A percentile compares a stretch with the other conserved stretches of the same genome.
Conservation (phyloP, 1,140 invertebrate genomes). For the Stegodyphus mimosarum region DNA sequence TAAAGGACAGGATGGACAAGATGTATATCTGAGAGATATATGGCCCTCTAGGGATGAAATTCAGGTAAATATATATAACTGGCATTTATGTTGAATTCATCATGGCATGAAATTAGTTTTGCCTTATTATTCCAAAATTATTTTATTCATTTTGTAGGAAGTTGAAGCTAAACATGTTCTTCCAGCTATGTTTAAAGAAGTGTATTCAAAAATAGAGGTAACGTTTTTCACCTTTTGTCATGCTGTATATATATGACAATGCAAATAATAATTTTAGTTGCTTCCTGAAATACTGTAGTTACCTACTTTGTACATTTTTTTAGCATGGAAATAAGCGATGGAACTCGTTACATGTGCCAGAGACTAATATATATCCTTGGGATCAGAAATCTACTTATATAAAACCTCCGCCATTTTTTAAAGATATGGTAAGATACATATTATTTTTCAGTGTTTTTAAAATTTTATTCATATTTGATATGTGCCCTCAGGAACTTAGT, state of each 20-base stretch:
- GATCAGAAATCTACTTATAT: slow-evolving; percentile 93
- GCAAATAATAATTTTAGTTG: neutral
- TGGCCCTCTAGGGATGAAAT: slow-evolving; percentile 95
- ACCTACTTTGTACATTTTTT: slow-evolving; percentile 15
- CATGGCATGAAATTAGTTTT: neutral
- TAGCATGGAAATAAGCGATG: slow-evolving; percentile 87
- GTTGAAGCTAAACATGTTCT: slow-evolving; percentile 92
- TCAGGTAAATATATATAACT: slow-evolving; percentile 64
- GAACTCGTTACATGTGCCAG: slow-evolving; percentile 84
- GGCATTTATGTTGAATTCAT: no score
- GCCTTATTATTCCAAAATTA: neutral
- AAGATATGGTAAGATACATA: slow-evolving; percentile 58
- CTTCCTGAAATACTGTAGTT: neutral
- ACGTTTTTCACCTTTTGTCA: neutral
- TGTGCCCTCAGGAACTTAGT: neutral
- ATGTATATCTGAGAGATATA: slow-evolving; percentile 89
- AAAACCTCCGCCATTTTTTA: slow-evolving; percentile 95
- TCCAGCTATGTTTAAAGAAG: slow-evolving; percentile 97
- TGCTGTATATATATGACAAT: neutral
- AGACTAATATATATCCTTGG: slow-evolving; percentile 91
- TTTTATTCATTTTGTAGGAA: slow-evolving; percentile 71
- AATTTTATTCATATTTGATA: neutral
- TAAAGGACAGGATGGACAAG: slow-evolving; percentile 75
- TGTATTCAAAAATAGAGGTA: slow-evolving; percentile 82
- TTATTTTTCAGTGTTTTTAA: neutral